phyloP scores from a whole-genome alignment of 2,113 vertebrate genomes.

The Nothobranchius kuhntae region DNA sequence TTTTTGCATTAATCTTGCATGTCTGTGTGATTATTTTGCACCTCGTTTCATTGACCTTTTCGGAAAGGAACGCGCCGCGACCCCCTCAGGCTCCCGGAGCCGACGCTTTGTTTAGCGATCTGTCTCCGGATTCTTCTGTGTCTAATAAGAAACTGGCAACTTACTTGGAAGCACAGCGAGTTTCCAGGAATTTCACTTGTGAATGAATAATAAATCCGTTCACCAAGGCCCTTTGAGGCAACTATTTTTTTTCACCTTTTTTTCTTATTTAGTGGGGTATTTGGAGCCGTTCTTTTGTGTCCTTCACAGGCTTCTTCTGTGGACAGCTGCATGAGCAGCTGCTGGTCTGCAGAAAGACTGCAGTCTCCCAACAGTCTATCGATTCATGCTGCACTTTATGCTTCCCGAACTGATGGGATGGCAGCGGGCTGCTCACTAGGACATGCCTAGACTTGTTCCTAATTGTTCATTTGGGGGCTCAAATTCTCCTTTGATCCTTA shows the following conservation, averaged over 20 bases:
- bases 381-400: conserved; percentile 56
- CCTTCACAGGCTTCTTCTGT: conserved; percentile 42
- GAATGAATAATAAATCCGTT: conserved; percentile 13
- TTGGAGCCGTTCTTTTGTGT: conserved; percentile 55
- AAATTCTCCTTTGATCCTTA: conserved; percentile 38
- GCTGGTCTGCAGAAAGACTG: conserved; percentile 42
- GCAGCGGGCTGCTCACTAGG: conserved; percentile 36
- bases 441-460: conserved; percentile 63
- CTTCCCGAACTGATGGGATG: conserved; percentile 43
- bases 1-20: not conserved
- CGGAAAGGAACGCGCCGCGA: not conserved
- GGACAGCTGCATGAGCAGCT: conserved; percentile 71
- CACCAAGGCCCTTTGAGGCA: conserved; percentile 21
- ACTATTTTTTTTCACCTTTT: conserved; percentile 40
- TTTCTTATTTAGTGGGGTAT: conserved; percentile 46
- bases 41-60: not conserved
- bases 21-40: not conserved
- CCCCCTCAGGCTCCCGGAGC: not conserved
- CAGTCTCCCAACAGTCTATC: conserved; percentile 58
- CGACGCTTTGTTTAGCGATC: not conserved
- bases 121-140: not conserved
- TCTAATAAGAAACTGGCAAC: conserved; percentile 13
- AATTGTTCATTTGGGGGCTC: conserved; percentile 52
- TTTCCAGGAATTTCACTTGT: conserved; percentile 3
- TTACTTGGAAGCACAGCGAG: not conserved